phyloP scores from a whole-genome alignment of 2,113 vertebrate genomes.

The Recurvirostra avosetta region DNA sequence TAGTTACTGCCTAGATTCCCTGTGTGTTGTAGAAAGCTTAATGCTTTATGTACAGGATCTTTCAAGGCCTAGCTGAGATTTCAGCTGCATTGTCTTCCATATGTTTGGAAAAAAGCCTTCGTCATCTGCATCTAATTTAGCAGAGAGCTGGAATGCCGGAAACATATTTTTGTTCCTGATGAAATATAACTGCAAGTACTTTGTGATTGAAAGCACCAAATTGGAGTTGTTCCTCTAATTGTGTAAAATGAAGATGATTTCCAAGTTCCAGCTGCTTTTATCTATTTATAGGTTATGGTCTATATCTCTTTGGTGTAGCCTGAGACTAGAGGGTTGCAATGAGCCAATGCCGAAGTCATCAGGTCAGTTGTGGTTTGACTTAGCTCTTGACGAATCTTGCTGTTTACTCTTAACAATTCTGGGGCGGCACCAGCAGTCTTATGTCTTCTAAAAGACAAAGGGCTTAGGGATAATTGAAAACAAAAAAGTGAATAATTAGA shows the following conservation, averaged over 20 bases:
- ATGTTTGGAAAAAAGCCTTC: not conserved
- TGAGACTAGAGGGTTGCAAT: not conserved
- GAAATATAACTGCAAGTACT: not conserved
- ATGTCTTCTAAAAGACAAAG: not conserved
- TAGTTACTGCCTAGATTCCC: not conserved
- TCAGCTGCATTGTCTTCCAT: not conserved
- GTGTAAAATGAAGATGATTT: not conserved
- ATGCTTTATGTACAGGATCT: not conserved
- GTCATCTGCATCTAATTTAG: constrained; percentile 42
- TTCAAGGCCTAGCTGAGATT: not conserved
- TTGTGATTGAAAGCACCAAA: not conserved
- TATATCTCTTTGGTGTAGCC: not conserved
- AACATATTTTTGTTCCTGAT: not conserved
- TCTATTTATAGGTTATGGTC: not conserved
- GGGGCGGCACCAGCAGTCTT: not conserved
- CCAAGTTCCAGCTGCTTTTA: not conserved
- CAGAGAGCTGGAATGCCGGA: not conserved
- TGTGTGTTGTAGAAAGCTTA: constrained; percentile 9
- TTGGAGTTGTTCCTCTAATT: not conserved
- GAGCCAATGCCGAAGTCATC: fast-evolving
- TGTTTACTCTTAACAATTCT: not conserved
- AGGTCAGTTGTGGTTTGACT: not conserved
- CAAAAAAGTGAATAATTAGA: not conserved
- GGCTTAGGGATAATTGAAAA: not conserved
- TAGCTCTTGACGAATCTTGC: not conserved